These are phyloP conservation scores for Tethya wilhelma DNA, from an alignment of 37 sponge, comb jelly and placozoan genomes.

Conservation along the genomic window DNA sequence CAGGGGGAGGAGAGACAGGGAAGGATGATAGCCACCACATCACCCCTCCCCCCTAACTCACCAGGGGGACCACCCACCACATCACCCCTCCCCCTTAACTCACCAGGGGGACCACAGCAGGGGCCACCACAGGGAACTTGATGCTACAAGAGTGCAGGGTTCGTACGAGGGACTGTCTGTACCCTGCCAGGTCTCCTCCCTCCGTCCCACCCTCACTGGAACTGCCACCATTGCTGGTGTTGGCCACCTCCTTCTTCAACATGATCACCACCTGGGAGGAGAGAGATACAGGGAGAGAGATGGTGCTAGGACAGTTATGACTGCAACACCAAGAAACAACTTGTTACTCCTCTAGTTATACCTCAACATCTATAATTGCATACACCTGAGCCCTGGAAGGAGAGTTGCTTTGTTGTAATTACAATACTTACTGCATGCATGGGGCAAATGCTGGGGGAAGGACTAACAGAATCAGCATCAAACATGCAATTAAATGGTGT, in stretches of 20 bases:
- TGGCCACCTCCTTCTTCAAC: conserved; percentile 94
- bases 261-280: conserved; percentile 82
- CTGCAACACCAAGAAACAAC: no score
- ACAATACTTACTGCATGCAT: no score
- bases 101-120: conserved; percentile 89
- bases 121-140: conserved; percentile 85
- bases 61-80: background rate
- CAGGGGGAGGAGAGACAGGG: background rate
- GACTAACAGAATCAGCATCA: no score
- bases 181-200: conserved; percentile 60
- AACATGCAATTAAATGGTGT: no score
- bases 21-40: background rate
- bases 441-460: no score
- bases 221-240: conserved; percentile 70
- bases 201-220: conserved; percentile 38
- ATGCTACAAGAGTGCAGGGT: conserved; percentile 94
- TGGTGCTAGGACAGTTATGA: no score
- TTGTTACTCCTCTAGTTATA: no score
- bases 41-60: background rate
- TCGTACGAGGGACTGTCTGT: conserved; percentile 83
- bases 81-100: conserved; percentile 2
- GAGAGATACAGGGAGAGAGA: no score
- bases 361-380: background rate
- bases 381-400: no score
- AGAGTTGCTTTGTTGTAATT: no score